Percentiles rank a stretch among this genome's conserved stretches.
Conservation (phyloP, 1,140 invertebrate genomes). For the Gonatopus flavifemur region DNA sequence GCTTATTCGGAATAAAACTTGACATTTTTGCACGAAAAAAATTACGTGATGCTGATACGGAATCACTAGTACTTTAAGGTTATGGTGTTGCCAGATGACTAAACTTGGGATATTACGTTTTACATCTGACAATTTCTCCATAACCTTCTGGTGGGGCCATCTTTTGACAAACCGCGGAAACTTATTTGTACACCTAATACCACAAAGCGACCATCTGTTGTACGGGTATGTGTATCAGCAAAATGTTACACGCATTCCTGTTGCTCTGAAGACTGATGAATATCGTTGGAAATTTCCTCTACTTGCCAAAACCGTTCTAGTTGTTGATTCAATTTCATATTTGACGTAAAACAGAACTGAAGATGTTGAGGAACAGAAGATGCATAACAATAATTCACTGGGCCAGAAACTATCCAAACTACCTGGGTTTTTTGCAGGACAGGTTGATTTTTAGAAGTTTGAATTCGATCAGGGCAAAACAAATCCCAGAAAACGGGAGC, state of each 20-base stretch:
- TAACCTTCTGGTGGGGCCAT: too few relatives aligned
- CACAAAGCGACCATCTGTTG: neutral
- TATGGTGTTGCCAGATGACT: too few relatives aligned
- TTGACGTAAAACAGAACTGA: neutral
- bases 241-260: neutral
- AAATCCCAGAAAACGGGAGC: slow-evolving; percentile 38
- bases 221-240: neutral
- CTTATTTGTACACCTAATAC: too few relatives aligned
- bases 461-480: slow-evolving; percentile 26
- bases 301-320: slow-evolving; percentile 1
- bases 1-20: too few relatives aligned
- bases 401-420: slow-evolving; percentile 21
- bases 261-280: neutral
- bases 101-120: too few relatives aligned
- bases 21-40: too few relatives aligned
- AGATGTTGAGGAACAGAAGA: too few relatives aligned
- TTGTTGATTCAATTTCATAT: neutral
- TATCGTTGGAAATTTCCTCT: neutral
- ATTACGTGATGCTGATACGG: too few relatives aligned
- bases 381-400: too few relatives aligned
- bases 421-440: slow-evolving; percentile 24
- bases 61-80: too few relatives aligned
- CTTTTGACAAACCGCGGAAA: too few relatives aligned
- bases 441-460: neutral
- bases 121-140: too few relatives aligned